These are phyloP conservation scores for Dynastes hyllus DNA, from an alignment of 2,888 invertebrate species.

Conservation along the genomic window DNA sequence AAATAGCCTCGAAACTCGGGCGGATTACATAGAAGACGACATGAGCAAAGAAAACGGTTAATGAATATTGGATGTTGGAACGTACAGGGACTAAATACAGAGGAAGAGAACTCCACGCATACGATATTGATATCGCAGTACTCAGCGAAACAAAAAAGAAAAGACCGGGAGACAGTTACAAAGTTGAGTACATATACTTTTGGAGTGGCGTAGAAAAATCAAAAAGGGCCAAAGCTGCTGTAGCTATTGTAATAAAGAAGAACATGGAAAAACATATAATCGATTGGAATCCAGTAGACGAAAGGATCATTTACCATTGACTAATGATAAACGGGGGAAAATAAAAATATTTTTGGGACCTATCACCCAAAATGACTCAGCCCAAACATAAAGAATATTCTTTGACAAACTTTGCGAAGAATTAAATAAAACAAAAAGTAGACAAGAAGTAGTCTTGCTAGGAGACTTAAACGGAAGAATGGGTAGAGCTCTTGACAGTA, in stretches of 20 bases:
- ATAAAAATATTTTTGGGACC: not conserved
- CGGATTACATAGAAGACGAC: not conserved
- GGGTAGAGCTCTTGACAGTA: no score
- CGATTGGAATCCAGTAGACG: not conserved
- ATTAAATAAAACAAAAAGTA: no score
- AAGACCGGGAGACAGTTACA: not conserved
- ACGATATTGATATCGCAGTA: slow-evolving; percentile 9
- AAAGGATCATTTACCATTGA: not conserved
- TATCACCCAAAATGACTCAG: not conserved
- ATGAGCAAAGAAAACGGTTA: not conserved
- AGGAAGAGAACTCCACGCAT: not conserved
- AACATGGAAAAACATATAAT: not conserved
- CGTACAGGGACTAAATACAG: not conserved
- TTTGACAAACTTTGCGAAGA: no score
- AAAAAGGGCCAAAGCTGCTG: not conserved
- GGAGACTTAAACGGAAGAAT: no score
- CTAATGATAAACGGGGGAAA: not conserved
- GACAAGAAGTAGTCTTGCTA: no score
- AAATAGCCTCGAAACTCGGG: not conserved
- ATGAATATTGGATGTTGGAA: not conserved
- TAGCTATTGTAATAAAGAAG: not conserved
- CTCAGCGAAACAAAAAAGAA: not conserved
- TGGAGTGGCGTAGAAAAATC: not conserved
- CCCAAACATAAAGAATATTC: no score
- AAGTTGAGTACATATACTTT: not conserved